Percentiles rank a stretch among this genome's conserved stretches.
These are phyloP conservation scores for Sebastes iracundus DNA, from an alignment of 2,797 vertebrate species.

Conservation along the genomic window DNA sequence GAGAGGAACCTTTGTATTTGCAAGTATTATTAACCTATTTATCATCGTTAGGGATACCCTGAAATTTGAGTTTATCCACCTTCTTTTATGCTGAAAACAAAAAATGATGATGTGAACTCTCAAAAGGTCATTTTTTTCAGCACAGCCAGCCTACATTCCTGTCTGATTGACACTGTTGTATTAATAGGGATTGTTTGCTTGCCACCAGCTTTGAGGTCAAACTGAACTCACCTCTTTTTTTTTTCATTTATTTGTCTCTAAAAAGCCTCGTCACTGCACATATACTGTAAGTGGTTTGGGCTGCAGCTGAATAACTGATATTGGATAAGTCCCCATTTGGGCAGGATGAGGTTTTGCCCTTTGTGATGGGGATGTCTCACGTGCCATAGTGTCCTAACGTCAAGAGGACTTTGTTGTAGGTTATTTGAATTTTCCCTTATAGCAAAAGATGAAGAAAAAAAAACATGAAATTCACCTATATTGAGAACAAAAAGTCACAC, in stretches of 20 bases:
- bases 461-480: background rate
- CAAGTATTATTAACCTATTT: constrained; percentile 24
- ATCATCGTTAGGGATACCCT: constrained; percentile 10
- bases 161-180: background rate
- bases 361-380: background rate
- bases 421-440: background rate
- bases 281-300: background rate
- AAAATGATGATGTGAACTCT: constrained; percentile 3
- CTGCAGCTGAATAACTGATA: constrained; percentile 13
- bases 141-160: background rate
- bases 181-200: background rate
- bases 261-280: background rate
- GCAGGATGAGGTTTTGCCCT: constrained; percentile 1
- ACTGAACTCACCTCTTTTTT: background rate
- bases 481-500: background rate
- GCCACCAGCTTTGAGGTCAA: background rate
- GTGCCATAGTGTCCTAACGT: background rate
- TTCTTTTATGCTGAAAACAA: constrained; percentile 3
- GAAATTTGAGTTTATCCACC: constrained; percentile 9
- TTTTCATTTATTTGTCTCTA: background rate
- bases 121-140: background rate
- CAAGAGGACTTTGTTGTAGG: background rate
- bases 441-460: background rate
- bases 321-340: constrained; percentile 14
- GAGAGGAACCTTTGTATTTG: constrained; percentile 20